Conservation (phyloP, 1,140 invertebrate species). For the Drosophila equinoxialis region DNA sequence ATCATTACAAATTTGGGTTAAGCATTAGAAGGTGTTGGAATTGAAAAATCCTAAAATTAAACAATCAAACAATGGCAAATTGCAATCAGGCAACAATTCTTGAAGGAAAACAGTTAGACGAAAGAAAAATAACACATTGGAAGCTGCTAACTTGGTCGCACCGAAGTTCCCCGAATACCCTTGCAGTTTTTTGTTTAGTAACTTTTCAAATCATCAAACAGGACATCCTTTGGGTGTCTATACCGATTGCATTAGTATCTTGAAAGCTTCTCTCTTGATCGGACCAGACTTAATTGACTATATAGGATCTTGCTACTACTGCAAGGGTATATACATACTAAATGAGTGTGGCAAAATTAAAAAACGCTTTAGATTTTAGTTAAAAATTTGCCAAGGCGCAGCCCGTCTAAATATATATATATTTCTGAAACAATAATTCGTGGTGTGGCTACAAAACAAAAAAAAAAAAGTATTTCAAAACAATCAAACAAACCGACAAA, state of each 20-base stretch:
- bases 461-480: slow-evolving; percentile 22
- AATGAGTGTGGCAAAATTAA: background rate
- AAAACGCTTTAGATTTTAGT: background rate
- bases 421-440: slow-evolving; percentile 61
- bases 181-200: background rate
- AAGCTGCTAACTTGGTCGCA: slow-evolving; percentile 3
- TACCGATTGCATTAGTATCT: no score
- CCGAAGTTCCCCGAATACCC: background rate
- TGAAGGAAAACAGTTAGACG: slow-evolving; percentile 5
- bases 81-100: slow-evolving; percentile 2
- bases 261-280: no score
- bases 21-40: background rate
- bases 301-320: background rate
- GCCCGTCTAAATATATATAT: slow-evolving; percentile 20
- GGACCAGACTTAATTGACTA: no score
- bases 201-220: no score
- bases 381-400: slow-evolving; percentile 1
- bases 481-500: slow-evolving; percentile 33
- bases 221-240: no score
- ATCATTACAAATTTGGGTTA: background rate
- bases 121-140: background rate
- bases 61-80: slow-evolving; percentile 5
- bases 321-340: background rate
- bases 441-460: slow-evolving; percentile 61
- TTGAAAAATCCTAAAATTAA: slow-evolving; percentile 5